A percentile compares a stretch with the other conserved stretches of the same genome.
These are phyloP conservation scores for Melanogrammus aeglefinus DNA, from an alignment of 2,797 vertebrate genomes.

Conservation along the genomic window DNA sequence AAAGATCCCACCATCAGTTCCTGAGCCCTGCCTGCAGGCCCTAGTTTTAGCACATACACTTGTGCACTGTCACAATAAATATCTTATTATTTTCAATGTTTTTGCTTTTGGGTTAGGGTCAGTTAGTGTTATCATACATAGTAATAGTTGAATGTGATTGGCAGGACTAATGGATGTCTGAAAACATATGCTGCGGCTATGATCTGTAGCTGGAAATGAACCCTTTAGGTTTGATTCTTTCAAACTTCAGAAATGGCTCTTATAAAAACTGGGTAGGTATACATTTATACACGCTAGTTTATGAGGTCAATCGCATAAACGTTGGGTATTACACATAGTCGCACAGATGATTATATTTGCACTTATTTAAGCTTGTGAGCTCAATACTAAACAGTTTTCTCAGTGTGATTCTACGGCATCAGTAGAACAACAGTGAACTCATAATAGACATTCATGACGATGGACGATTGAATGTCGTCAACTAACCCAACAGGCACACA, in stretches of 20 bases:
- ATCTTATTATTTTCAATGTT: background rate
- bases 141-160: background rate
- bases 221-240: background rate
- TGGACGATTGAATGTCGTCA: background rate
- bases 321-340: background rate
- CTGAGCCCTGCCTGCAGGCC: constrained; percentile 53
- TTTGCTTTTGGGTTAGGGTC: background rate
- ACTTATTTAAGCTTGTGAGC: background rate
- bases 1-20: constrained; percentile 59
- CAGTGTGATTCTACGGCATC: background rate
- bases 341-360: constrained; percentile 30
- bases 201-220: background rate
- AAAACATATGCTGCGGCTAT: background rate
- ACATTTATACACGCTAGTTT: background rate
- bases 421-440: background rate
- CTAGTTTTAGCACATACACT: constrained; percentile 34
- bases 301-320: background rate
- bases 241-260: background rate
- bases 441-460: background rate
- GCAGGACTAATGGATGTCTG: background rate
- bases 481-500: background rate
- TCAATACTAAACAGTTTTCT: background rate
- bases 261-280: background rate
- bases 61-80: background rate
- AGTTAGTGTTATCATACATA: background rate